Evolutionary conservation across 1,140 invertebrate genomes (phyloP), one percentile per base, ranked within the genome.

Genomic region (Calycopis cecrops): DNA sequence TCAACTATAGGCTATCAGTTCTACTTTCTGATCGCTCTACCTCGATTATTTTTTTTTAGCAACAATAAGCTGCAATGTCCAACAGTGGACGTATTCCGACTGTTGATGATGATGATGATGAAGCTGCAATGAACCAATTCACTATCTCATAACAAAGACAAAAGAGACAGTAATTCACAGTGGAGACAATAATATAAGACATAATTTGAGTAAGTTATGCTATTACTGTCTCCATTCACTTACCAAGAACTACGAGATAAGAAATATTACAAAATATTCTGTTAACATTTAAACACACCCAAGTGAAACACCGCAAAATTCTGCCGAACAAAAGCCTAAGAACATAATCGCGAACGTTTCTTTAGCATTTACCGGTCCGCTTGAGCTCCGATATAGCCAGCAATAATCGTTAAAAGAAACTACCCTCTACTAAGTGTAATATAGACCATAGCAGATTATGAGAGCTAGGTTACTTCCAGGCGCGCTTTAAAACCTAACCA

Each of bases 361-460:
- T 53, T 53, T 44, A 53, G 51, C 51, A 53, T 53, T 53, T 53
- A 53, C 51, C 55, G 50, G 44, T 58, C 48, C 44, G 57, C 58
- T 52, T 59, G 28, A 60, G 55, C 59, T 52, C 44, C 55, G 57
- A 62, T 71, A 66, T 59, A 57, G 56, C 42, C 53, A 11, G 57
- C 62, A 44, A 66, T 69, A 65, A 69, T 51, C 69, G 69, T 71
- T 71, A 69, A 69, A 69, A 55, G 57, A 60, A 71, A 71, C 66
- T 68, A 67, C 67, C 57, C 48, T 48, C 60, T 51, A 60, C 66
- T 62, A 64, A 71, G 63, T 67, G 62, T 65, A 65, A 64, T 67
- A 67, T 60, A 62, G 60, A 53, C 62, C 62, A 56, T 62, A 61
- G 48, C 55, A 50, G 63, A 62, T 71, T 71, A 71, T 66, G 59